Percentiles rank a stretch among this genome's conserved stretches.
Evolutionary conservation across 2,797 vertebrate genomes (phyloP).

Genomic region (Xenentodon cancila): DNA sequence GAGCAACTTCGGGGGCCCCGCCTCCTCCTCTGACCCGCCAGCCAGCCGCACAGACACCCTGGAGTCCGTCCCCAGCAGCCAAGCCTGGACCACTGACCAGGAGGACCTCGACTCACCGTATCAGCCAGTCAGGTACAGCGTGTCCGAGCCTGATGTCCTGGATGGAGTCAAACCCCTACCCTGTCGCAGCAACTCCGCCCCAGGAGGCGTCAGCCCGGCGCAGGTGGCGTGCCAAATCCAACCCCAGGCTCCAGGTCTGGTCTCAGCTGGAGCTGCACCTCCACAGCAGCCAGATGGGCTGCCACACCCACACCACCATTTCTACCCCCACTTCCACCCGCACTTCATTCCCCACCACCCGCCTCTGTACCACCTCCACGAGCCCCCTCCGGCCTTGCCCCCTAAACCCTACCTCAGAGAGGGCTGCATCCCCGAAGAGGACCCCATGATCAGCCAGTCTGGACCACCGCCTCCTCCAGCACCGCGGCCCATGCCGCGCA

Average conservation of each 20-base stretch:
- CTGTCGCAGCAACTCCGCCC: slow-evolving; percentile 90
- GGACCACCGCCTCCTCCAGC: slow-evolving; percentile 57
- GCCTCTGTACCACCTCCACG: slow-evolving; percentile 80
- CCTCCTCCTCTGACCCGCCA: slow-evolving; percentile 70
- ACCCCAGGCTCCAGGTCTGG: slow-evolving; percentile 15
- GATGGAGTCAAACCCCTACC: slow-evolving; percentile 82
- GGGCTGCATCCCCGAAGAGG: slow-evolving; percentile 84
- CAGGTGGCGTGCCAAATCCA: slow-evolving; percentile 65
- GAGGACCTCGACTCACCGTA: slow-evolving; percentile 81
- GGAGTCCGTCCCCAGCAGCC: slow-evolving; percentile 86
- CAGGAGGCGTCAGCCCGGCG: slow-evolving; percentile 83
- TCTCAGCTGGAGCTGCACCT: slow-evolving; percentile 19
- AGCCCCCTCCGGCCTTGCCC: slow-evolving; percentile 86
- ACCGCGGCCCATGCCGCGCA: slow-evolving; percentile 80
- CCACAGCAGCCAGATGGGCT: slow-evolving; percentile 32
- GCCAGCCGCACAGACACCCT: slow-evolving; percentile 88
- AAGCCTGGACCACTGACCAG: slow-evolving; percentile 83
- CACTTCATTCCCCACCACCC: slow-evolving; percentile 79
- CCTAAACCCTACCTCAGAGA: slow-evolving; percentile 91
- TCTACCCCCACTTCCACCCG: slow-evolving; percentile 63
- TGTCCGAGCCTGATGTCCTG: slow-evolving; percentile 68
- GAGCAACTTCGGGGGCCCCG: slow-evolving; percentile 85
- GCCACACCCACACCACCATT: slow-evolving; percentile 30
- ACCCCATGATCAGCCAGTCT: slow-evolving; percentile 55
- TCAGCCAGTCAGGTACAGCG: slow-evolving; percentile 90